Percentiles rank a stretch among this genome's conserved stretches.
phyloP scores from a whole-genome alignment of 2,113 vertebrate species.

The Columbina picui region DNA sequence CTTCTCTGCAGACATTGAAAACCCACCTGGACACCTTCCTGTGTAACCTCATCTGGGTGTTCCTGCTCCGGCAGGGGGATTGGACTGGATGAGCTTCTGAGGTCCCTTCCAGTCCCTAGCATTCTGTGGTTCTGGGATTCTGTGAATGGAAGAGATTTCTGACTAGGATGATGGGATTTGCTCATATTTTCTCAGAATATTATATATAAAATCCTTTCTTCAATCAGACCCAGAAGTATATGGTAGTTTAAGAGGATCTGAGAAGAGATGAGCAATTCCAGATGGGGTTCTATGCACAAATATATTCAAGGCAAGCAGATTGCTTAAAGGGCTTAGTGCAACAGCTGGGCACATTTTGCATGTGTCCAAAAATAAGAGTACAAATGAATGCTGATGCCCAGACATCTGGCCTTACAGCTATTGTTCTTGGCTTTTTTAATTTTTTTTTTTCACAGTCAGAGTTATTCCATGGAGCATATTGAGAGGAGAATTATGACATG shows the following conservation, averaged over 20 bases:
- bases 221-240: neutral
- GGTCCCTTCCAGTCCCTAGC: no score
- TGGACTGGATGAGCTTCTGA: no score
- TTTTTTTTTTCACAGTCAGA: neutral
- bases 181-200: neutral
- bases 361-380: slow-evolving; percentile 36
- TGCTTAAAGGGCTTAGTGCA: slow-evolving; percentile 49
- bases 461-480: neutral
- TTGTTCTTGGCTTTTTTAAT: neutral
- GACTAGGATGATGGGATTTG: neutral
- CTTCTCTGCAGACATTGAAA: no score
- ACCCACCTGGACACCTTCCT: no score
- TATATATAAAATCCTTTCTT: neutral
- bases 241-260: neutral
- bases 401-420: slow-evolving; percentile 34
- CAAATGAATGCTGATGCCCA: slow-evolving; percentile 21
- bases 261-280: slow-evolving; percentile 33
- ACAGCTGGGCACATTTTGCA: slow-evolving; percentile 60
- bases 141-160: neutral
- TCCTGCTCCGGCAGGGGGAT: no score
- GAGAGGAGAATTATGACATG: neutral
- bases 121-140: no score
- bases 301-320: neutral
- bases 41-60: no score
- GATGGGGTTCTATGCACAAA: slow-evolving; percentile 15